Evolutionary conservation across 2,113 vertebrate species (phyloP), one percentile per base, ranked within the genome.

Genomic region (Daboia siamensis): DNA sequence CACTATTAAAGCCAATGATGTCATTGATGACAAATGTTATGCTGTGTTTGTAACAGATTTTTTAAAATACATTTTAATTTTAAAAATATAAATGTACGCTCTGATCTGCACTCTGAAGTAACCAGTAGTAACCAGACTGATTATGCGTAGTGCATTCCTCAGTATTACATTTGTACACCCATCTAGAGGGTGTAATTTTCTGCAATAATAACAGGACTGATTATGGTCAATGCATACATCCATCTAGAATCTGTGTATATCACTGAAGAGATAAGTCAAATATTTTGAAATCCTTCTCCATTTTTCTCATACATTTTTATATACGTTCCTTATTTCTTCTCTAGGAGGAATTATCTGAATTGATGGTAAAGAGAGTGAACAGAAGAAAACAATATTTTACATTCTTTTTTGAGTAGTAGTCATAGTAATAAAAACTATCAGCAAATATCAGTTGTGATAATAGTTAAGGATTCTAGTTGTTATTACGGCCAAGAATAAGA

Each of bases 391-490:
- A 88, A 88, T 88, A 88, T 91, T 92, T 85, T 0, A 0, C 93
- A 74, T 90, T 88, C 59, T 94, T 95, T 91, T 95, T 94, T 95
- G 92, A 92, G 93, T 94, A 93, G 51, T 88, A 92, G 90, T 91
- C 94, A 87, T 46, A n/a, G 5, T 92, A 94, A 90, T 80, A 6
- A 0, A 94, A 92, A 86, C 87, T 86, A 51, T 91, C 87, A 93
- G 86, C 93, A 17, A 91, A 3, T 64, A 89, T 90, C 0, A 2
- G 64, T 61, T 94, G 87, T 23, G 46, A 29, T n/a, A 52, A 59
- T 89, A 85, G 39, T 74, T 74, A 74, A 74, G 69, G 69, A 74
- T 74, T 74, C 69, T 74, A 74, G 15, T 17, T 46, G 9, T 12
- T 29, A 59, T 5, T 54, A 48, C 24, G 33, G 23, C 15, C 3